Percentiles rank a stretch among this genome's conserved stretches.
phyloP scores from a whole-genome alignment of 2,888 invertebrate species.

The Rhimphoctona megacephalus region DNA sequence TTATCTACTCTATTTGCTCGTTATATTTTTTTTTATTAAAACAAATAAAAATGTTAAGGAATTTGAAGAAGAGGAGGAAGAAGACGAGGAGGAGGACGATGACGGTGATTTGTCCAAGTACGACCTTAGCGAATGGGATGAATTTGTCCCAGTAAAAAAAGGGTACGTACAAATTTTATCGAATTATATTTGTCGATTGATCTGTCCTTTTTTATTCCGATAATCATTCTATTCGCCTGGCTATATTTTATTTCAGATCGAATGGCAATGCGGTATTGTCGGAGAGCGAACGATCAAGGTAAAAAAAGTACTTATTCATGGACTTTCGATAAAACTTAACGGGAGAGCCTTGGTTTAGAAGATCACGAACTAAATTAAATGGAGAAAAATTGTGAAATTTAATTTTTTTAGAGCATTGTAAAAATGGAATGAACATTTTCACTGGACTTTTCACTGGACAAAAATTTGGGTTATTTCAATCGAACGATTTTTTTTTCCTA shows the following conservation, averaged over 20 bases:
- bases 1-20: background rate
- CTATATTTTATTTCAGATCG: constrained; percentile 72
- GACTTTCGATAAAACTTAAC: background rate
- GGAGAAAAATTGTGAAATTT: too few species aligned
- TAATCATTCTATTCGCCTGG: background rate
- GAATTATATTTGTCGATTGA: background rate
- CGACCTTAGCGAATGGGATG: constrained; percentile 87
- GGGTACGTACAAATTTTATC: constrained; percentile 73
- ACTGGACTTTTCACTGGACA: too few species aligned
- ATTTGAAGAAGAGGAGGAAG: constrained; percentile 85
- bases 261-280: constrained; percentile 78
- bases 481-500: too few species aligned
- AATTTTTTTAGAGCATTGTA: too few species aligned
- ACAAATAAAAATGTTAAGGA: constrained; percentile 71
- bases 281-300: constrained; percentile 81
- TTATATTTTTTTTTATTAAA: background rate
- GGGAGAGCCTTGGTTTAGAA: background rate
- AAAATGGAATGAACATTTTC: too few species aligned
- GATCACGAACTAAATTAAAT: too few species aligned
- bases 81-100: constrained; percentile 86
- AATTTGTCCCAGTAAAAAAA: constrained; percentile 81
- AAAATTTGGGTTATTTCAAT: too few species aligned
- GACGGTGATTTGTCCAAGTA: constrained; percentile 87
- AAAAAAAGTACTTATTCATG: constrained; percentile 62
- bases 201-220: background rate